A percentile compares a stretch with the other conserved stretches of the same genome.
phyloP scores from a whole-genome alignment of 2,113 vertebrate species.

The Xiphophorus couchianus region DNA sequence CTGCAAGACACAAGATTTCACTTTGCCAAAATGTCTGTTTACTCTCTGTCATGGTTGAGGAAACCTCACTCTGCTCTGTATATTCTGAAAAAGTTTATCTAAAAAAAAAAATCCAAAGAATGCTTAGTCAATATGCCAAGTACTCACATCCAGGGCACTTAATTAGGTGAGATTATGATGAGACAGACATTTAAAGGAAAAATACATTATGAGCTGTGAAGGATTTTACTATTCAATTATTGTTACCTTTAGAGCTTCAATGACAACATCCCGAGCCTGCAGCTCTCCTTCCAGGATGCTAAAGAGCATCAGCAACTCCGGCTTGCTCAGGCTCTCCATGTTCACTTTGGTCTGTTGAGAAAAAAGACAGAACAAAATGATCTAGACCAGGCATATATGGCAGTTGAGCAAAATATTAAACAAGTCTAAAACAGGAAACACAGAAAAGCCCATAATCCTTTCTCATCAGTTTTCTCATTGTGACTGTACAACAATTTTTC shows the following conservation, averaged over 20 bases:
- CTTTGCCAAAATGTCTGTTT: constrained; percentile 1
- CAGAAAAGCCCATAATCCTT: constrained; percentile 8
- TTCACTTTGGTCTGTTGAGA: constrained; percentile 89
- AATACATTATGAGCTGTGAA: background rate
- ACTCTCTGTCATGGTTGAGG: background rate
- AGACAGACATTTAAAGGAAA: background rate
- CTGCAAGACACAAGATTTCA: background rate
- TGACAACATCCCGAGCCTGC: constrained; percentile 94
- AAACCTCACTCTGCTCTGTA: background rate
- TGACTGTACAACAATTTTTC: background rate
- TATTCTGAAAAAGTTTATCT: background rate
- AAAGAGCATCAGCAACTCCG: constrained; percentile 92
- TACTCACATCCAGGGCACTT: background rate
- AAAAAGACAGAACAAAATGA: constrained; percentile 16
- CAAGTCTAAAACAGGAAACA: background rate
- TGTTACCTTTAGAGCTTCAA: constrained; percentile 94
- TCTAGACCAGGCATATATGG: background rate
- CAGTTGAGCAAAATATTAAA: background rate
- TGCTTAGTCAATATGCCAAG: no score
- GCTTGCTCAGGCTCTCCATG: constrained; percentile 94
- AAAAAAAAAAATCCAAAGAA: no score
- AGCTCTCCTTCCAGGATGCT: constrained; percentile 97
- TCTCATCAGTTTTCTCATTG: constrained; percentile 7
- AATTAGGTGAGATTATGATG: background rate
- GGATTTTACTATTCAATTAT: background rate